A percentile compares a stretch with the other conserved stretches of the same genome.
These are phyloP conservation scores for Ornithorhynchus anatinus DNA, from an alignment of 2,113 vertebrate species.

Conservation along the genomic window DNA sequence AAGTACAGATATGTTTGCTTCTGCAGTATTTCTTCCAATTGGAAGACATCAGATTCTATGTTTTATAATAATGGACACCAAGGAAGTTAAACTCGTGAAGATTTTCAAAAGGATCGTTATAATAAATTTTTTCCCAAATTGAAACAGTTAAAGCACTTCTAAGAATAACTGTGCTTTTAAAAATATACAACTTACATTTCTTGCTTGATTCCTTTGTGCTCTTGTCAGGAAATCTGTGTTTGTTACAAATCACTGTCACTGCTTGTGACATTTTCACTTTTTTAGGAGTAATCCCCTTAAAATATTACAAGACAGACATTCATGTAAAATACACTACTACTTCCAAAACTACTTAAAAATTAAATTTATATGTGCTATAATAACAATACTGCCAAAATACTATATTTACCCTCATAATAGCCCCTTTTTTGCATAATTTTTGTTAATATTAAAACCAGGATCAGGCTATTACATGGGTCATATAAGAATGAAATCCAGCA, in stretches of 20 bases:
- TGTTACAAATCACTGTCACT: slow-evolving; percentile 69
- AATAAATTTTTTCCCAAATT: background rate
- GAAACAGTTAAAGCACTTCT: background rate
- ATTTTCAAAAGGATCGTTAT: background rate
- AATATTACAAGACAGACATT: background rate
- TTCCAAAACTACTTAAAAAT: too few species aligned
- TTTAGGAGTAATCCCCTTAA: slow-evolving; percentile 71
- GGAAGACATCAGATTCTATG: slow-evolving; percentile 8
- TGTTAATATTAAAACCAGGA: too few species aligned
- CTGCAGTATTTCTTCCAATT: background rate
- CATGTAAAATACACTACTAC: background rate
- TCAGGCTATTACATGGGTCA: too few species aligned
- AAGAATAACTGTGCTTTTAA: background rate
- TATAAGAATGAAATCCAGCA: too few species aligned
- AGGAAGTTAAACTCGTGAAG: background rate
- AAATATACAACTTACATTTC: slow-evolving; percentile 61
- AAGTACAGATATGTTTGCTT: too few species aligned
- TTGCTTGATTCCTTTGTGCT: slow-evolving; percentile 50
- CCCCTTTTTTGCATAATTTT: too few species aligned
- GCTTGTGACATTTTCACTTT: slow-evolving; percentile 87
- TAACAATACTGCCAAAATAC: too few species aligned
- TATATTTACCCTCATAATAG: too few species aligned
- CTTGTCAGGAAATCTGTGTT: slow-evolving; percentile 50
- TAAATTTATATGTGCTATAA: too few species aligned
- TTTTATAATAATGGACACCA: background rate